A percentile compares a stretch with the other conserved stretches of the same genome.
phyloP scores from a whole-genome alignment of 2,888 invertebrate genomes.

The Nymphalis polychloros region DNA sequence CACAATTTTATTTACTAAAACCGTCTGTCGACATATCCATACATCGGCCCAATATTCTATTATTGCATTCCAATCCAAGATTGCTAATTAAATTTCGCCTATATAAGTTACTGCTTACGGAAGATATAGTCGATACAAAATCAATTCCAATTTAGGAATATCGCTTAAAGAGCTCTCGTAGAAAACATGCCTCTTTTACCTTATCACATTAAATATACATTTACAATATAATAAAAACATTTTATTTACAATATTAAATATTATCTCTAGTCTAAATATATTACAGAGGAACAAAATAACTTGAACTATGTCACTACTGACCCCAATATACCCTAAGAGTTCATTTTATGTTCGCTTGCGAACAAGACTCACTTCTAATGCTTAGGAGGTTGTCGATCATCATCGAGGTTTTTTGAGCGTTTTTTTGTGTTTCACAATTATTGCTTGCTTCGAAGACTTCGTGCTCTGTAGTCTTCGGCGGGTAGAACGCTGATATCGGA shows the following conservation, averaged over 20 bases:
- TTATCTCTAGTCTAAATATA: constrained; percentile 66
- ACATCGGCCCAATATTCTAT: constrained; percentile 62
- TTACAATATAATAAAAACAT: constrained; percentile 76
- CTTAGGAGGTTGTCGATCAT: constrained; percentile 75
- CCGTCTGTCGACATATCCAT: constrained; percentile 39
- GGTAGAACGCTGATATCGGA: constrained; percentile 74
- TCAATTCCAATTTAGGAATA: constrained; percentile 44
- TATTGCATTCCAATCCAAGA: constrained; percentile 48
- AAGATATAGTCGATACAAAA: constrained; percentile 28
- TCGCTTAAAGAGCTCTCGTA: constrained; percentile 50
- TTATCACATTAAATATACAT: constrained; percentile 64
- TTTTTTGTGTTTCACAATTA: constrained; percentile 61
- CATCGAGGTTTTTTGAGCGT: constrained; percentile 66
- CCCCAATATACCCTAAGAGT: constrained; percentile 57
- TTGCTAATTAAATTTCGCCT: constrained; percentile 39
- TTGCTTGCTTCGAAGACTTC: constrained; percentile 50
- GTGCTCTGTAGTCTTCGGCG: constrained; percentile 64
- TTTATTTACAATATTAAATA: constrained; percentile 79
- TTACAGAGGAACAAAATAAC: constrained; percentile 80
- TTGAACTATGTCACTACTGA: constrained; percentile 75
- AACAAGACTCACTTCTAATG: constrained; percentile 64
- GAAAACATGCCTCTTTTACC: constrained; percentile 64
- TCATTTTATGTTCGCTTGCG: constrained; percentile 63
- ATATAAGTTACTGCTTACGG: constrained; percentile 29
- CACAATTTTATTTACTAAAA: neutral